Conservation (phyloP, 2,888 invertebrate genomes). For the Drosophila sordidula region DNA sequence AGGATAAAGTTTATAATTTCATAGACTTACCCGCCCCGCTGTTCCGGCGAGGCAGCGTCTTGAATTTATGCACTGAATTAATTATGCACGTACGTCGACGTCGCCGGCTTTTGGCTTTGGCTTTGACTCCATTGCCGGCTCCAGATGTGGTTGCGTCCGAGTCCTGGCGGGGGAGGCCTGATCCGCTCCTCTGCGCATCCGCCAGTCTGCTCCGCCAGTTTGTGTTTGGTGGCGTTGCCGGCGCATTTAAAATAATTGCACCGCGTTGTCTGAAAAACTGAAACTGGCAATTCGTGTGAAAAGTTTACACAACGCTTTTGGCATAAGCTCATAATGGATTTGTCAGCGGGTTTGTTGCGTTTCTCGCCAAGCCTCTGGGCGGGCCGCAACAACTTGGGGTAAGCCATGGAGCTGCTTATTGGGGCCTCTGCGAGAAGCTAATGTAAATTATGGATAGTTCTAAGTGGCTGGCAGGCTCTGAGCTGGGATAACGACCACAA, state of each 20-base stretch:
- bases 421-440: constrained; percentile 48
- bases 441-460: constrained; percentile 68
- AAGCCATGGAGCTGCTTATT: constrained; percentile 39
- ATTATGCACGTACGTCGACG: constrained; percentile 74
- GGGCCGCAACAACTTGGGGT: constrained; percentile 34
- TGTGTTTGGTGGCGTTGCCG: constrained; percentile 63
- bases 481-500: constrained; percentile 31
- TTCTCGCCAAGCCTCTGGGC: constrained; percentile 11
- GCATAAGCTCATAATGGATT: constrained; percentile 79
- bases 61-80: constrained; percentile 81
- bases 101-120: constrained; percentile 39
- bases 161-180: neutral
- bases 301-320: constrained; percentile 75
- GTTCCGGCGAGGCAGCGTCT: constrained; percentile 55
- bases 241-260: constrained; percentile 79
- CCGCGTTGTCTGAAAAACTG: constrained; percentile 48
- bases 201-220: constrained; percentile 69
- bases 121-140: constrained; percentile 20
- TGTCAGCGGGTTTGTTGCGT: constrained; percentile 68
- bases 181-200: constrained; percentile 19
- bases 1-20: constrained; percentile 80
- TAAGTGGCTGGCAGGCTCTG: constrained; percentile 39
- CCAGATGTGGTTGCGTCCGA: constrained; percentile 34
- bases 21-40: constrained; percentile 58
- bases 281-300: constrained; percentile 73